Conservation (phyloP, 1,140 invertebrate species). For the Polypedilum vanderplanki region DNA sequence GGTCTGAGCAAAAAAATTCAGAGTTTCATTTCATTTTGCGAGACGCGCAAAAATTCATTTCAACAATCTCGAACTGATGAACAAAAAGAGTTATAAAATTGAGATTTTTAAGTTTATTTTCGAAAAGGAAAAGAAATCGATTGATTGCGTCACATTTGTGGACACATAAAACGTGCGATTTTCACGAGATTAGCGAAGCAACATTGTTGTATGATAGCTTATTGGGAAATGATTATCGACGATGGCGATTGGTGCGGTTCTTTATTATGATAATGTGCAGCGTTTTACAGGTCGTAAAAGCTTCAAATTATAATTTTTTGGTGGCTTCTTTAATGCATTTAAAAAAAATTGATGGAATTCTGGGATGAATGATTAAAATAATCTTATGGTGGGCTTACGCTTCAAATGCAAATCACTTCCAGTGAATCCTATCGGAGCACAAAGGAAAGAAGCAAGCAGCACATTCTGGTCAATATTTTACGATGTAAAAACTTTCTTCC, state of each 20-base stretch:
- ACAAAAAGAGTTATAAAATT: constrained; percentile 16
- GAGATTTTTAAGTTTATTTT: neutral
- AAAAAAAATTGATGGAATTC: neutral
- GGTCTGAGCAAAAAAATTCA: neutral
- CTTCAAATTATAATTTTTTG: neutral
- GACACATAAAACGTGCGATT: constrained; percentile 23
- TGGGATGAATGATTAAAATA: neutral
- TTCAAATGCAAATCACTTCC: constrained; percentile 4
- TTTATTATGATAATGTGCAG: constrained; percentile 9
- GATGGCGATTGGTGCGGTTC: neutral
- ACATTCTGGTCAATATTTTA: too few relatives aligned
- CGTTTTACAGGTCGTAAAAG: constrained; percentile 11
- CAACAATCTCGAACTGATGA: neutral
- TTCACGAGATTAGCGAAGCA: neutral
- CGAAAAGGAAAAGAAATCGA: constrained; percentile 11
- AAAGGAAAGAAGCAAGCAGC: too few relatives aligned
- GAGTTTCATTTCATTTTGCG: neutral
- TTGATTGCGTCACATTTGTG: constrained; percentile 23
- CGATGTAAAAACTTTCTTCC: too few relatives aligned
- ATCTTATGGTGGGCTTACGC: neutral
- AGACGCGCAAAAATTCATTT: constrained; percentile 3
- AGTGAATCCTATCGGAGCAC: neutral
- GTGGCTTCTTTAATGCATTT: constrained; percentile 4
- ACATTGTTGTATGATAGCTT: constrained; percentile 11
- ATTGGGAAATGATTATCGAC: neutral